Conservation (phyloP, 1,140 invertebrate genomes). For the Ceratosolen fusciceps region DNA sequence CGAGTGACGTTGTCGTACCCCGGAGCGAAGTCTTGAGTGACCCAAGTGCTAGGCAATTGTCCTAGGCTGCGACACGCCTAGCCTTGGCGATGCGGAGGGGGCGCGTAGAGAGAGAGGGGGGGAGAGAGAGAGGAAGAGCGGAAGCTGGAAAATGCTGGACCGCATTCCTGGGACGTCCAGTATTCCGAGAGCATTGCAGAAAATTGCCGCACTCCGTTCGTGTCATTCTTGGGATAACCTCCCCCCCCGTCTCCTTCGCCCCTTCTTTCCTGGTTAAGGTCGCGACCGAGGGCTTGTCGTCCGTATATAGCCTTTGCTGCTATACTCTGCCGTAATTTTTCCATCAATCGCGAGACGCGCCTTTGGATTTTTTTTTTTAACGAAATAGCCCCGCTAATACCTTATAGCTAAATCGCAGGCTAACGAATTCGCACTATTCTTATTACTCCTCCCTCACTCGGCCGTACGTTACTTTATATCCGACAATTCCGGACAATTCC, state of each 20-base stretch:
- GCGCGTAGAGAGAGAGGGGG: neutral
- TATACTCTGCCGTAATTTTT: neutral
- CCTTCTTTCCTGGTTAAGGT: constrained; percentile 19
- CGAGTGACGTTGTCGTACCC: neutral
- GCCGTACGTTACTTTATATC: too few relatives aligned
- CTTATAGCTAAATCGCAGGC: too few relatives aligned
- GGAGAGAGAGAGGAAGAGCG: neutral
- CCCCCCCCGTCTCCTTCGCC: constrained; percentile 36
- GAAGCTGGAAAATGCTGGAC: constrained; percentile 66
- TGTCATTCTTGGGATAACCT: constrained; percentile 62
- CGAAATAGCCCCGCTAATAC: neutral
- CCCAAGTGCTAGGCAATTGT: neutral
- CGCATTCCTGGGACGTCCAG: constrained; percentile 66
- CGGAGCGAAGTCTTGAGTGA: neutral
- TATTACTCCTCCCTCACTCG: too few relatives aligned
- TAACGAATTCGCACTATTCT: too few relatives aligned
- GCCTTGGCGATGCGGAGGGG: neutral
- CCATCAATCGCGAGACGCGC: neutral
- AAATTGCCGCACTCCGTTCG: constrained; percentile 68
- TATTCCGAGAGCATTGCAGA: constrained; percentile 68
- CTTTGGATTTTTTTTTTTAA: neutral
- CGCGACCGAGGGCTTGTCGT: neutral
- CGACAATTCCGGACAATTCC: too few relatives aligned
- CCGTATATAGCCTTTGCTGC: too few relatives aligned
- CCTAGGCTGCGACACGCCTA: too few relatives aligned